phyloP scores from a whole-genome alignment of 2,113 vertebrate genomes.

The Rhinoderma darwinii region DNA sequence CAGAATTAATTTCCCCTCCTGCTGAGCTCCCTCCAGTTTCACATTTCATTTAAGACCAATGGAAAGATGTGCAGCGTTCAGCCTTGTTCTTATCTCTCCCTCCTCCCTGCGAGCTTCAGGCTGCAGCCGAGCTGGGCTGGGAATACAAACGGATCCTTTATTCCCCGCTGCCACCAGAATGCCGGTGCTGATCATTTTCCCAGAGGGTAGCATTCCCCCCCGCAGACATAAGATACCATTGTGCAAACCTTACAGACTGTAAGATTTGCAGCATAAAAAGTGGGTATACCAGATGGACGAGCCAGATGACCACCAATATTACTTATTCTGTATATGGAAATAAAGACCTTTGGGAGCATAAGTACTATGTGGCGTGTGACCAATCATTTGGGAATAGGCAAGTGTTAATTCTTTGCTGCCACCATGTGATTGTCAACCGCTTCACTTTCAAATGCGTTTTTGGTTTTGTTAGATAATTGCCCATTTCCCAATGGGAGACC shows the following conservation, averaged over 20 bases:
- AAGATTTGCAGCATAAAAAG: constrained; percentile 53
- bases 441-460: too few relatives aligned
- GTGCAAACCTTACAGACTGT: constrained; percentile 63
- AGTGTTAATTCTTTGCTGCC: background rate
- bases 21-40: background rate
- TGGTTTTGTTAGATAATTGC: too few relatives aligned
- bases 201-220: constrained; percentile 58
- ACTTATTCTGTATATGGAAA: background rate
- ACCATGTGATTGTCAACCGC: background rate
- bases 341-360: background rate
- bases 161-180: constrained; percentile 62
- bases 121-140: constrained; percentile 46
- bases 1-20: constrained; percentile 56
- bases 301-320: background rate
- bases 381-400: background rate
- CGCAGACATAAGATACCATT: constrained; percentile 68
- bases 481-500: too few relatives aligned
- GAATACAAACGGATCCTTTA: constrained; percentile 68
- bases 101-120: constrained; percentile 59
- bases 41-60: constrained; percentile 55
- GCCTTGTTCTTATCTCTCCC: constrained; percentile 55
- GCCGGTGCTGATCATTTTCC: constrained; percentile 69
- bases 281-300: background rate
- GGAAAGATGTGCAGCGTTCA: constrained; percentile 52
- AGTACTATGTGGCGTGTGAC: background rate